Evolutionary conservation across 64 coral and sea anemone species (phyloP), one percentile per base, ranked within the genome.

Genomic region (Montipora foliosa): DNA sequence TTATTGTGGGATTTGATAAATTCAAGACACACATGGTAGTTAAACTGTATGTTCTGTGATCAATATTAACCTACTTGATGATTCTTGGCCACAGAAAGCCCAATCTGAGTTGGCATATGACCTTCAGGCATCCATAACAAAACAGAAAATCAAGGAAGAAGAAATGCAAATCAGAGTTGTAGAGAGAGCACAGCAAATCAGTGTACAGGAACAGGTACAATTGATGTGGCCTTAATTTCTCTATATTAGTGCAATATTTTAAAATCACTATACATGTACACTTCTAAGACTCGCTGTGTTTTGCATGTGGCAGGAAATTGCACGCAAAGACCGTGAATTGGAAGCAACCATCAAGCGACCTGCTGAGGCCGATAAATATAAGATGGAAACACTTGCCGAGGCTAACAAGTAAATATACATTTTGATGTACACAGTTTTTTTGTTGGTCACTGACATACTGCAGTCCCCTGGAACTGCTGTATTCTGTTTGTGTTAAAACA

Each of bases 101-200:
- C 76, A 95, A 74, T 95, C 97, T 0, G 67, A 98, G 44, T 58
- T 98, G 87, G 97, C 97, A 0, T 98, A 98, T 85, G 79, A 96
- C 44, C 89, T 98, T 5, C 97, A 98, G 73, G 97, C 91, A 67
- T 95, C 97, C 20, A 73, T 92, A 16, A 98, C 97, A 49, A 98
- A 98, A 89, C 97, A 98, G 94, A 92, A 93, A 55, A 98, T 98
- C 74, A 96, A 98, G 48, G 97, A 98, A 53, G 97, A 98, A 75
- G 94, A 87, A 58, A 98, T 98, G 97, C 92, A 95, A 44, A 95
- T 98, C 53, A 94, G 73, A 79, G 97, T 98, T 73, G 92, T 98
- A 70, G 97, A 98, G 71, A 95, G 97, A 84, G 70, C 93, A 51
- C 97, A 98, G 69, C 97, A 98, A 61, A 98, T 98, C 37, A 98